phyloP scores from a whole-genome alignment of 2,888 invertebrate genomes.

The Hydrotaea diabolus region DNA sequence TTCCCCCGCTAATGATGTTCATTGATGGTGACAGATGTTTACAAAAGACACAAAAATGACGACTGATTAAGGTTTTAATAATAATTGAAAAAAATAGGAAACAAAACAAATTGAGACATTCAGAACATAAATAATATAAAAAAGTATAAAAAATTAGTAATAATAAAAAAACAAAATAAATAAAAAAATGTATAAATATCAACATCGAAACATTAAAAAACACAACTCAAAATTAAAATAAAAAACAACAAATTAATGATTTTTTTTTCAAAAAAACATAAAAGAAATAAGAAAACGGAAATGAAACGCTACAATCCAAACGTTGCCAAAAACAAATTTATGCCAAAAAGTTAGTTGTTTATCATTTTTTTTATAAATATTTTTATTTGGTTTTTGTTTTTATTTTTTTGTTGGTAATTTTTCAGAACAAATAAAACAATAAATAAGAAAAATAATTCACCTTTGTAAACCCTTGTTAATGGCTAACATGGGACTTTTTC shows the following conservation, averaged over 20 bases:
- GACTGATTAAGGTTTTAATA: constrained; percentile 31
- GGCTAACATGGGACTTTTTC: constrained; percentile 89
- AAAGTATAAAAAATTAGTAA: background rate
- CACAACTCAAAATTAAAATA: background rate
- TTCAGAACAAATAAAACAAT: constrained; percentile 70
- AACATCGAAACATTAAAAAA: constrained; percentile 45
- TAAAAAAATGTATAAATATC: constrained; percentile 18
- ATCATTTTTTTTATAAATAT: constrained; percentile 42
- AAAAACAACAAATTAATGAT: background rate
- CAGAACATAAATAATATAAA: constrained; percentile 12
- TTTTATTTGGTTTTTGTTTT: constrained; percentile 37
- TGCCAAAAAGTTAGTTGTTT: constrained; percentile 53
- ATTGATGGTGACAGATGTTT: constrained; percentile 43
- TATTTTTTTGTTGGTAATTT: constrained; percentile 37
- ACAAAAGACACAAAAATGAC: constrained; percentile 51
- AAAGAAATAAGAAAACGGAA: background rate
- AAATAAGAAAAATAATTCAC: constrained; percentile 83
- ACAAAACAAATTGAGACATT: constrained; percentile 38
- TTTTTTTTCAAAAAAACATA: background rate
- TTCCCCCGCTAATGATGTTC: constrained; percentile 5
- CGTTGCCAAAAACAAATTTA: constrained; percentile 51
- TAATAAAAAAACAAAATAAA: background rate
- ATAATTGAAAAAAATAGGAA: constrained; percentile 48
- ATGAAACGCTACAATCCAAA: constrained; percentile 61
- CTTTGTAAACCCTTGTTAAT: constrained; percentile 93